Evolutionary conservation across 2,888 invertebrate genomes (phyloP).

Genomic region (Empis stercorea): DNA sequence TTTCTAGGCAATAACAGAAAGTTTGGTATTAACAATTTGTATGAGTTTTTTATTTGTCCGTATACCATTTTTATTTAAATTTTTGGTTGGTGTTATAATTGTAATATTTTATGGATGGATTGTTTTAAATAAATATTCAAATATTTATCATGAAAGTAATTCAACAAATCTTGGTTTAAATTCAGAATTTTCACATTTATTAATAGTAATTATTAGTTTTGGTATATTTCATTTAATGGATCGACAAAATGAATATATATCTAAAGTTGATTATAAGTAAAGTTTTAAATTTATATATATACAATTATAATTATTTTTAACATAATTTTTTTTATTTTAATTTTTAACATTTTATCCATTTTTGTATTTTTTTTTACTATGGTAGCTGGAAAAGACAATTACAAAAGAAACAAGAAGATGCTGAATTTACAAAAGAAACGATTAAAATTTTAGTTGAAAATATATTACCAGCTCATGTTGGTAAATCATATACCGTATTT

Average conservation of each 20-base stretch:
- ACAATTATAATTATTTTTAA: not conserved
- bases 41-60: conserved; percentile 73
- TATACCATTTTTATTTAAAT: conserved; percentile 71
- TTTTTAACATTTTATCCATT: too few species aligned
- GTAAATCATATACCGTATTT: conserved; percentile 37
- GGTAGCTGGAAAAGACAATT: conserved; percentile 51
- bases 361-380: too few species aligned
- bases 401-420: conserved; percentile 73
- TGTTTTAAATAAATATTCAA: conserved; percentile 48
- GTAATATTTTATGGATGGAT: conserved; percentile 53
- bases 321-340: not conserved
- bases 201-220: conserved; percentile 60
- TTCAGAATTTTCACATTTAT: conserved; percentile 56
- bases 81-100: conserved; percentile 52
- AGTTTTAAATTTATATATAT: conserved; percentile 17
- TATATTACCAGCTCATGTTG: conserved; percentile 86
- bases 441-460: conserved; percentile 84
- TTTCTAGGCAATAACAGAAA: conserved; percentile 39
- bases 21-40: conserved; percentile 42
- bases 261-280: conserved; percentile 70
- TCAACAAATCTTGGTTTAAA: conserved; percentile 58
- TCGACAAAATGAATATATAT: conserved; percentile 79
- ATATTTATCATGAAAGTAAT: conserved; percentile 45
- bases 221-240: conserved; percentile 73
- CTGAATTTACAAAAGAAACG: conserved; percentile 70